Evolutionary conservation across 2,888 invertebrate genomes (phyloP), one percentile per base, ranked within the genome.

Genomic region (Shargacucullia verbasci): DNA sequence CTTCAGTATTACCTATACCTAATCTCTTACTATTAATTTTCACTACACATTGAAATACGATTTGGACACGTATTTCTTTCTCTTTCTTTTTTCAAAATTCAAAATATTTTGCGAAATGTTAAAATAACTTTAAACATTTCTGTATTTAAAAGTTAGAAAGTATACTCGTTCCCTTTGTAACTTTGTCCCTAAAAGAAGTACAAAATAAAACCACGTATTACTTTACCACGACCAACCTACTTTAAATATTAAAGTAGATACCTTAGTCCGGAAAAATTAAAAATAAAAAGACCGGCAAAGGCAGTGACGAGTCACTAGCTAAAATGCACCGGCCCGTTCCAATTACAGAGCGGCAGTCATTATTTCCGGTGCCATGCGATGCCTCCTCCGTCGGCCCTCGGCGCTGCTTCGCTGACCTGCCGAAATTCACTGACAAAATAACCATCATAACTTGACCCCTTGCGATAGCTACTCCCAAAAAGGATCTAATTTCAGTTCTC

Each of bases 291-390:
- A 33, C 11, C 33, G 38, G 55, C 44, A 52, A 54, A 67, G 61
- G 54, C 59, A 59, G 70, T 70, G 72, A 67, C 62, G 62, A 59
- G 54, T 68, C 70, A 69, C 65, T 63, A 71, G 72, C 70, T 73
- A 70, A 80, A 82, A 83, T 84, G 84, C 85, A 82, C 80, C 80
- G 76, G 78, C 80, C 86, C 86, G 83, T 88, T 88, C 91, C 92
- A 92, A 91, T 92, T 92, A 92, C 87, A 81, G 89, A 89, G 85
- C 90, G 91, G 90, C 82, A 89, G 89, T 90, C 90, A 91, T 91
- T 91, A 92, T 91, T 91, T 91, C 91, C 91, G 90, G 83, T 81
- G 87, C 84, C 81, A 82, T 81, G 85, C 84, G 84, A 86, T 87
- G 85, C 87, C 84, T 84, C 72, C 85, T 82, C 80, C 80, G 79